Evolutionary conservation across 2,888 invertebrate species (phyloP).

Genomic region (Chydorus sphaericus): DNA sequence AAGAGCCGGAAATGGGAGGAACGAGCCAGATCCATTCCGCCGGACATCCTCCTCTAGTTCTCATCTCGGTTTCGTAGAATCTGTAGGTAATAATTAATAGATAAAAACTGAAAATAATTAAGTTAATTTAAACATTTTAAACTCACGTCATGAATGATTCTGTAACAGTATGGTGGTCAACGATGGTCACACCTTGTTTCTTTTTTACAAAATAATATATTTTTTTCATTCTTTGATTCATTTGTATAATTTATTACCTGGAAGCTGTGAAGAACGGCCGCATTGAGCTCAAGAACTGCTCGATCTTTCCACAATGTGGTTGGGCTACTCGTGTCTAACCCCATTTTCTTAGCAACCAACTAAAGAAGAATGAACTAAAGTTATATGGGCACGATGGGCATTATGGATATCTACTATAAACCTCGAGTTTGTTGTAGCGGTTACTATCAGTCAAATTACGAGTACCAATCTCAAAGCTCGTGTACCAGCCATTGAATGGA

Average conservation of each 20-base stretch:
- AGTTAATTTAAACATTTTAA: too few species aligned
- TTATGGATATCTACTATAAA: slow-evolving; percentile 28
- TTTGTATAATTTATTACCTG: too few species aligned
- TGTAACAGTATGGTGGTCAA: slow-evolving; percentile 88
- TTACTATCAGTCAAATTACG: slow-evolving; percentile 77
- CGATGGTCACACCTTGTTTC: slow-evolving; percentile 74
- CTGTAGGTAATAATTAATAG: too few species aligned
- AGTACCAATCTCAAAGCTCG: slow-evolving; percentile 91
- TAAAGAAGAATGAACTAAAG: slow-evolving; percentile 7
- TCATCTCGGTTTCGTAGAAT: slow-evolving; percentile 33
- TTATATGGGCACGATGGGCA: neutral
- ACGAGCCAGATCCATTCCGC: slow-evolving; percentile 41
- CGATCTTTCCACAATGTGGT: slow-evolving; percentile 30
- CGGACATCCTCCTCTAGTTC: slow-evolving; percentile 34
- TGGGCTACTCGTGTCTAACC: slow-evolving; percentile 27
- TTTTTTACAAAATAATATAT: too few species aligned
- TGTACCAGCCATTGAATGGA: slow-evolving; percentile 97
- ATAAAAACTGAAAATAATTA: too few species aligned
- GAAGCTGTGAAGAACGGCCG: slow-evolving; percentile 30
- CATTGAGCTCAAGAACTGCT: slow-evolving; percentile 29
- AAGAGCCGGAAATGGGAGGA: slow-evolving; percentile 38
- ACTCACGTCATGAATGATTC: slow-evolving; percentile 73
- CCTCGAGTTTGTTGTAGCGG: slow-evolving; percentile 78
- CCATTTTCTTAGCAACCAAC: slow-evolving; percentile 27
- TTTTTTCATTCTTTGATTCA: neutral